A percentile compares a stretch with the other conserved stretches of the same genome.
Evolutionary conservation across 2,797 vertebrate species (phyloP).

Genomic region (Urosaurus nigricauda): DNA sequence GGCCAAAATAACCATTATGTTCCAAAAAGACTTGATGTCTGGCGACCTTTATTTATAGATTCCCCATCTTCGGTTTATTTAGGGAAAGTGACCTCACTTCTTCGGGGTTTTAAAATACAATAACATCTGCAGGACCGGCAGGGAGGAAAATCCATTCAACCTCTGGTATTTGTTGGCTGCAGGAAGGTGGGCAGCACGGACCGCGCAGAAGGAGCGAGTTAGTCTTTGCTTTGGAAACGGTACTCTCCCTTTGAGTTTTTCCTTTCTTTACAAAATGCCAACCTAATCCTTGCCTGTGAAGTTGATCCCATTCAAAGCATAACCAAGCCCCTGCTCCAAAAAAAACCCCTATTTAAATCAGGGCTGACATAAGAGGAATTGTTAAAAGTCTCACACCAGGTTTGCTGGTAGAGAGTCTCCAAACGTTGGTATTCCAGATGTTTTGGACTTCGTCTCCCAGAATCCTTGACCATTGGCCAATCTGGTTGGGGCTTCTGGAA

Average conservation of each 20-base stretch:
- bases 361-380: background rate
- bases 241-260: background rate
- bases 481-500: no score
- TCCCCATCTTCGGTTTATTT: conserved; percentile 78
- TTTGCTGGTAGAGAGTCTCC: no score
- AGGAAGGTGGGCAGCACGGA: conserved; percentile 45
- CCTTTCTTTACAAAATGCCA: background rate
- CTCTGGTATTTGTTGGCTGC: conserved; percentile 45
- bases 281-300: background rate
- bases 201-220: conserved; percentile 32
- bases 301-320: background rate
- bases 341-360: no score
- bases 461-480: no score
- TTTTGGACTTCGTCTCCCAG: no score
- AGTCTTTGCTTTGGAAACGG: conserved; percentile 53
- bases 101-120: conserved; percentile 61
- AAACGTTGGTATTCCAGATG: no score
- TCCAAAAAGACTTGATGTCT: conserved; percentile 74
- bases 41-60: conserved; percentile 76
- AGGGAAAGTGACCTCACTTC: conserved; percentile 72
- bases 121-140: conserved; percentile 74
- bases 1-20: conserved; percentile 77
- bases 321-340: background rate
- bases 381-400: background rate
- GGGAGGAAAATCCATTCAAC: conserved; percentile 33